Evolutionary conservation across 1,140 invertebrate species (phyloP), one percentile per base, ranked within the genome.

Genomic region (Pseudomyrmex sp.): DNA sequence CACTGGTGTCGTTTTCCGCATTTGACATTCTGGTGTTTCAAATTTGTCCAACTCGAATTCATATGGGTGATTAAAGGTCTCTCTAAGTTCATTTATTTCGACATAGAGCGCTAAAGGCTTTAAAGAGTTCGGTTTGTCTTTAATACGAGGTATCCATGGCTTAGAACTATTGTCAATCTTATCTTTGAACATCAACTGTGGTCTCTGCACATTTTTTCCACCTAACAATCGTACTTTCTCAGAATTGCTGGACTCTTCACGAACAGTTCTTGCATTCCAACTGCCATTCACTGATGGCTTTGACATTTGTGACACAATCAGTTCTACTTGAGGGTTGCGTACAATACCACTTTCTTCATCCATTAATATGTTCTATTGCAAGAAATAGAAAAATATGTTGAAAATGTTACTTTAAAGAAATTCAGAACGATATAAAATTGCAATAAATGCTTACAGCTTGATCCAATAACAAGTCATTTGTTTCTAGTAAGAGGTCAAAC

Each of bases 111-210:
- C 96, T 4, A 99, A 93, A 0, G 98, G 97, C 91, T 97, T 97
- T 0, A 98, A 91, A 9, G 97, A 96, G 94, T 99, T 98, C 0
- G 98, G 98, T 94, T 99, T 99, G 13, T 97, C 96, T 63, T 95
- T 97, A 13, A 99, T 96, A 85, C 96, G 95, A 0, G 98, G 98
- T 63, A 96, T 93, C 96, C 98, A 99, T 62, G 94, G 95, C 18
- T 96, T 95, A 23, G 94, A 93, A 62, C 95, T 96, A 90, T 99
- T 99, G 92, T 99, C 97, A 56, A 99, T 96, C 90, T 97, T 96
- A 86, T 98, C 97, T 91, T 97, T 97, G 89, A 99, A 99, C 69
- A 95, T 96, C 54, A 97, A 91, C 93, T 99, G 98, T 0, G 98
- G 98, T 83, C 97, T 95, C 56, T 96, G 95, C 79, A 98, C 96